phyloP scores from a whole-genome alignment of 2,797 vertebrate genomes.

The Sebastiscus albofasciatus region DNA sequence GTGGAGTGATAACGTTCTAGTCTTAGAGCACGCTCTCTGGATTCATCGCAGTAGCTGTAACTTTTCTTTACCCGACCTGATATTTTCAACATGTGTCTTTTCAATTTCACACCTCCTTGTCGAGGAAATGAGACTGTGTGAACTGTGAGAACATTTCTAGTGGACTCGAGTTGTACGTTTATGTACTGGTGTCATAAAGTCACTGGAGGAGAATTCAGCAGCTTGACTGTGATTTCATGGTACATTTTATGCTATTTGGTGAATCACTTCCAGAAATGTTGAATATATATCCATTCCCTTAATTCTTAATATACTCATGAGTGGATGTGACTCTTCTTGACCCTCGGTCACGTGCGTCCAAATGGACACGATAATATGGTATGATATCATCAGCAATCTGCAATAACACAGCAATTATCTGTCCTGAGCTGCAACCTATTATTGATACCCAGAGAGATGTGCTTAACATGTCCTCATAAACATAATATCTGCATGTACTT shows the following conservation, averaged over 20 bases:
- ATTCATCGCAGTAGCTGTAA: background rate
- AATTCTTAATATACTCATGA: background rate
- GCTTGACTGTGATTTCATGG: background rate
- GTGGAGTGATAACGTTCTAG: conserved; percentile 2
- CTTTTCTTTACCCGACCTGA: background rate
- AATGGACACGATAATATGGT: background rate
- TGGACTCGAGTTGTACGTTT: background rate
- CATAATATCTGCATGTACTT: conserved; percentile 69
- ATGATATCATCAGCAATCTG: conserved; percentile 1
- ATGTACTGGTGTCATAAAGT: background rate
- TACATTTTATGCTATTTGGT: conserved; percentile 1
- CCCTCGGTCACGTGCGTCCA: background rate
- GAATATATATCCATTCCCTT: background rate
- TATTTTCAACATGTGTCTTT: background rate
- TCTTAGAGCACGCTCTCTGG: background rate
- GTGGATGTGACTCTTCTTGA: background rate
- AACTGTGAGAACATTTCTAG: background rate
- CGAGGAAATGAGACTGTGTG: background rate
- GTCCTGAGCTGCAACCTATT: conserved; percentile 16
- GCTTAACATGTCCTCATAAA: conserved; percentile 25
- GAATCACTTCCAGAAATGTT: background rate
- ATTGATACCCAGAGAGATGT: conserved; percentile 43
- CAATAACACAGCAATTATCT: conserved; percentile 35
- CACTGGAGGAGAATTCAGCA: background rate
- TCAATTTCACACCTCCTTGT: conserved; percentile 10